Percentiles rank a stretch among this genome's conserved stretches.
These are phyloP conservation scores for Caenorhabditis sp. DNA, from an alignment of 2,888 invertebrate species.

Conservation along the genomic window DNA sequence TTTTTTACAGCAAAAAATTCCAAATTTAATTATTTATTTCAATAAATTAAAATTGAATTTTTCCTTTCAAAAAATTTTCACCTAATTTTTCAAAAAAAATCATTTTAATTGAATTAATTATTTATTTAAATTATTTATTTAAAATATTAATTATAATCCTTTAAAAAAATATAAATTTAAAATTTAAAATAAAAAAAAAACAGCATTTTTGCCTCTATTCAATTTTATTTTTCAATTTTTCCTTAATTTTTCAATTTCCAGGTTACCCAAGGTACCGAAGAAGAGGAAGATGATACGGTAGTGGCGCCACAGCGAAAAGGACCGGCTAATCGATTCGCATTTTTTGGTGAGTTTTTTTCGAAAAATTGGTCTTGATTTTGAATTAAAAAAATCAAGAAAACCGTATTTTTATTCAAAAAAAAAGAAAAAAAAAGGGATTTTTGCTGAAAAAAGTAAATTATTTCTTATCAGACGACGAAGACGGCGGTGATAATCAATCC, in stretches of 20 bases:
- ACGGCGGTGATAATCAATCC: constrained; percentile 17
- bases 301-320: constrained; percentile 45
- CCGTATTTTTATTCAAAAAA: too few species aligned
- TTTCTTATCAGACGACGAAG: constrained; percentile 26
- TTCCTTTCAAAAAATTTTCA: neutral
- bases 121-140: too few species aligned
- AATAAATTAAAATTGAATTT: too few species aligned
- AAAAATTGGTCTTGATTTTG: neutral
- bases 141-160: too few species aligned
- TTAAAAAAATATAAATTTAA: too few species aligned
- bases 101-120: neutral
- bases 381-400: neutral
- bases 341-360: constrained; percentile 60
- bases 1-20: too few species aligned
- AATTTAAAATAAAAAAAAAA: too few species aligned
- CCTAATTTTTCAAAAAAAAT: too few species aligned
- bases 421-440: too few species aligned
- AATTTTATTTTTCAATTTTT: too few species aligned
- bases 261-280: constrained; percentile 21
- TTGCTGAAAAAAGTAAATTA: too few species aligned
- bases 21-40: neutral
- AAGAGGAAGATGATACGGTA: constrained; percentile 52
- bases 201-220: too few species aligned
- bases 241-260: neutral
- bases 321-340: constrained; percentile 63